phyloP scores from a whole-genome alignment of 30 jellyfish, hydroid and myxozoan species.

The Aurelia sp. region DNA sequence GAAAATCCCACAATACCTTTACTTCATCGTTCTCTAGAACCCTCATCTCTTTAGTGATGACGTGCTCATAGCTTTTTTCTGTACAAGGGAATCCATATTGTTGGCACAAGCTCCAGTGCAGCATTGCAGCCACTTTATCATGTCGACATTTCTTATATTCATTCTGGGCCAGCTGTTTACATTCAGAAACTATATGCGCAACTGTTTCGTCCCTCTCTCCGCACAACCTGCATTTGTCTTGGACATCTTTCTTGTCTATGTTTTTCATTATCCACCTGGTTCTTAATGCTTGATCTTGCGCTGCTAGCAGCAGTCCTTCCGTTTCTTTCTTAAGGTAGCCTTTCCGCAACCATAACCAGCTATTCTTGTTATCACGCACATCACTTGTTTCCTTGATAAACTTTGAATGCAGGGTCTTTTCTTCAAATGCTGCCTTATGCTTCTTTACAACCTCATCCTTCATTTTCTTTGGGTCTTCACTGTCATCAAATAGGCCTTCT shows the following conservation, averaged over 20 bases:
- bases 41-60: slow-evolving; percentile 5
- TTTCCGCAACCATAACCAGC: too few relatives aligned
- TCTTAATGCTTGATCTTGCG: neutral
- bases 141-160: slow-evolving; percentile 24
- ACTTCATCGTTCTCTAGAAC: slow-evolving; percentile 24
- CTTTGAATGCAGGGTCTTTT: slow-evolving; percentile 2
- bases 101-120: neutral
- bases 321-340: too few relatives aligned
- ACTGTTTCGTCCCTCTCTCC: slow-evolving; percentile 41
- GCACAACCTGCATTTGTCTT: slow-evolving; percentile 25
- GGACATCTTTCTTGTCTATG: neutral
- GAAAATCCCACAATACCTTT: slow-evolving; percentile 29
- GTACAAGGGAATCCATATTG: slow-evolving; percentile 32
- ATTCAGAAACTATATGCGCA: slow-evolving; percentile 28
- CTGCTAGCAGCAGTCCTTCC: slow-evolving; percentile 1
- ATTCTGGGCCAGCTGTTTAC: slow-evolving; percentile 11
- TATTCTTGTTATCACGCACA: too few relatives aligned
- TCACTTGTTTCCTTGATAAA: too few relatives aligned
- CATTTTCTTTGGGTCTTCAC: neutral
- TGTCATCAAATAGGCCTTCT: too few relatives aligned
- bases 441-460: slow-evolving; percentile 18
- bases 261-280: neutral
- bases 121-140: slow-evolving; percentile 26
- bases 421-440: slow-evolving; percentile 14
- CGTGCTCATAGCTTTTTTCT: slow-evolving; percentile 32